A percentile compares a stretch with the other conserved stretches of the same genome.
These are phyloP conservation scores for Trachythela sp. DNA, from an alignment of 64 coral and sea anemone genomes.

Conservation along the genomic window DNA sequence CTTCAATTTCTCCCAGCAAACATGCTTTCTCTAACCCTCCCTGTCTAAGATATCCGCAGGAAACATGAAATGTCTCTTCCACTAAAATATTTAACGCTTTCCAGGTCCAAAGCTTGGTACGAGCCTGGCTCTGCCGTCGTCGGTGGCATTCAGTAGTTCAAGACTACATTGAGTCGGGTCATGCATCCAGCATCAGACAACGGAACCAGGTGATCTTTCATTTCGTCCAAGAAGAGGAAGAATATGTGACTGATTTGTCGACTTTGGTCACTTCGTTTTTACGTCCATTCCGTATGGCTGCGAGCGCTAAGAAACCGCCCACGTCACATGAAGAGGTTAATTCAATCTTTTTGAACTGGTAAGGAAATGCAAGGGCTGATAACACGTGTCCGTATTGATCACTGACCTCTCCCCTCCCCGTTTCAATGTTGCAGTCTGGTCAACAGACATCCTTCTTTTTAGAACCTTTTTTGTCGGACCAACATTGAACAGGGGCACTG, in stretches of 20 bases:
- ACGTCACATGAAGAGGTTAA: slow-evolving; percentile 89
- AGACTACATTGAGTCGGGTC: slow-evolving; percentile 93
- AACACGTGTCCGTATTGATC: too few relatives aligned
- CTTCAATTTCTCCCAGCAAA: neutral
- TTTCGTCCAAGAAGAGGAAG: slow-evolving; percentile 75
- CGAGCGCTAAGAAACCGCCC: slow-evolving; percentile 87
- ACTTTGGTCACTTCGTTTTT: slow-evolving; percentile 89
- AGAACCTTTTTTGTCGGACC: too few relatives aligned
- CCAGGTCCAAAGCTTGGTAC: slow-evolving; percentile 92
- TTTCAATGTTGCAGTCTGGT: too few relatives aligned
- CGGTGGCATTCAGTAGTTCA: slow-evolving; percentile 97
- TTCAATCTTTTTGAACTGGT: slow-evolving; percentile 99
- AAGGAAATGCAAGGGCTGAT: slow-evolving; percentile 15
- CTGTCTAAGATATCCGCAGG: too few relatives aligned
- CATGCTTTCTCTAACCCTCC: too few relatives aligned
- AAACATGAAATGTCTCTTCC: too few relatives aligned
- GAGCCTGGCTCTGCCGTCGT: slow-evolving; percentile 94
- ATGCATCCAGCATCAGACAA: slow-evolving; percentile 96
- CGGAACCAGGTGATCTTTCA: slow-evolving; percentile 84
- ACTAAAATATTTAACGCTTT: neutral
- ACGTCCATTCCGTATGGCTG: slow-evolving; percentile 93
- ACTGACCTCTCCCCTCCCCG: too few relatives aligned
- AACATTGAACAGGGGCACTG: too few relatives aligned
- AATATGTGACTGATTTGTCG: slow-evolving; percentile 76
- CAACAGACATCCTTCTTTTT: too few relatives aligned